These are phyloP conservation scores for Plagodis dolabraria DNA, from an alignment of 2,888 invertebrate genomes.

Conservation along the genomic window DNA sequence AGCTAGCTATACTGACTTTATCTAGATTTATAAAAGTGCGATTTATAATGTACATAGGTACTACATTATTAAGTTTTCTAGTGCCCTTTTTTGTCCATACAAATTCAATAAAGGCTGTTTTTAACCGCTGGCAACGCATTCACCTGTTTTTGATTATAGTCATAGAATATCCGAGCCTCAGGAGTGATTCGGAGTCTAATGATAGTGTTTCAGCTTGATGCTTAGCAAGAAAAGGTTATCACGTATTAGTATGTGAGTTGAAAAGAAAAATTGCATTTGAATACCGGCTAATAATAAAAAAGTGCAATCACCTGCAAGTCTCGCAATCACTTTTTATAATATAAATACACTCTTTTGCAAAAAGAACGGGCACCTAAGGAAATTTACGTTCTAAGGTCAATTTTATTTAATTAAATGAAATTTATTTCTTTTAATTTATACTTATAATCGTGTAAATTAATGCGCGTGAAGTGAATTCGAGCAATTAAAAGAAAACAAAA, in stretches of 20 bases:
- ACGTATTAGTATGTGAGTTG: background rate
- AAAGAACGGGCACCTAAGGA: too few relatives aligned
- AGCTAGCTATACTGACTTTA: too few relatives aligned
- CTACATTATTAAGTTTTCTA: background rate
- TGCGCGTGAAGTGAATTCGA: too few relatives aligned
- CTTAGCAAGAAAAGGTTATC: constrained; percentile 7
- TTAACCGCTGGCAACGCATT: constrained; percentile 6
- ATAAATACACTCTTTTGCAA: too few relatives aligned
- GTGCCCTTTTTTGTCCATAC: constrained; percentile 12
- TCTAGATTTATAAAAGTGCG: too few relatives aligned
- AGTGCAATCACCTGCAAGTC: background rate
- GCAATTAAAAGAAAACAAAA: too few relatives aligned
- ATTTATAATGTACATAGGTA: too few relatives aligned
- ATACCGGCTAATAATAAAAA: background rate
- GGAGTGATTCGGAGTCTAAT: constrained; percentile 15
- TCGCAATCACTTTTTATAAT: too few relatives aligned
- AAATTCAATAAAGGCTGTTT: constrained; percentile 18
- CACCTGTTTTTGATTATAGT: constrained; percentile 19
- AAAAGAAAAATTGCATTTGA: background rate
- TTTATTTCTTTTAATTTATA: too few relatives aligned
- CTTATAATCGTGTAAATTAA: too few relatives aligned
- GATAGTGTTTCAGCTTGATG: constrained; percentile 3
- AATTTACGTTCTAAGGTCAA: too few relatives aligned
- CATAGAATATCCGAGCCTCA: constrained; percentile 2
- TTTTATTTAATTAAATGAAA: too few relatives aligned